Evolutionary conservation across 2,888 invertebrate genomes (phyloP), one percentile per base, ranked within the genome.

Genomic region (Drosophila testacea): DNA sequence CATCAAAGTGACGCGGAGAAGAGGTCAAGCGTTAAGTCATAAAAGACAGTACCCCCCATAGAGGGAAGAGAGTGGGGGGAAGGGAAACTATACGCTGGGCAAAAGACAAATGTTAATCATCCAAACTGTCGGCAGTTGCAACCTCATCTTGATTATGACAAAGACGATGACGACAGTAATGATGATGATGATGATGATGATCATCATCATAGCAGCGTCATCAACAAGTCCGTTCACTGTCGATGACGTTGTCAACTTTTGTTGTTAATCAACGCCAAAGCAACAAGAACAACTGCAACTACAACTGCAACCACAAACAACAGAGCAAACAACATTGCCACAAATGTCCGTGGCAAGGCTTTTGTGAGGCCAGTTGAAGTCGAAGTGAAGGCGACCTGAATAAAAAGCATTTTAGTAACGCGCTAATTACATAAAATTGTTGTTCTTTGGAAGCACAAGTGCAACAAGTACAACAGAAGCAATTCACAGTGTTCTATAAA

Each of bases 11-110:
- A 70, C 63, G 89, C 81, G 71, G 22, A 22, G 73, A 67, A 65
- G 73, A 77, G 85, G 85, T 85, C 85, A 85, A 89, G 88, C 89
- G 85, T 85, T 70, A 85, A 89, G 89, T 89, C 81, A 88, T 77
- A 70, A 76, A 46, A 60, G 22, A 61, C 63, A 48, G 16, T n/a
- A 10, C 16, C 30, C 27, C 13, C 47, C 27, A 11, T n/a, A 4
- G 51, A 9, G 39, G 36, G n/a, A 9, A 38, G 6, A 6, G 13
- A 22, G 7, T 52, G 47, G 36, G 13, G 27, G 51, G 57, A 61
- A 42, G 54, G 56, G 57, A 68, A 64, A 60, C 69, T 69, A 69
- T 36, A 59, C 62, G 46, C 28, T 36, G 34, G 22, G 36, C 27
- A 34, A 32, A 30, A 77, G 60, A 84, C 63, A 84, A 87, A 78